These are phyloP conservation scores for Chironomus tepperi DNA, from an alignment of 1,140 invertebrate genomes.

Conservation along the genomic window DNA sequence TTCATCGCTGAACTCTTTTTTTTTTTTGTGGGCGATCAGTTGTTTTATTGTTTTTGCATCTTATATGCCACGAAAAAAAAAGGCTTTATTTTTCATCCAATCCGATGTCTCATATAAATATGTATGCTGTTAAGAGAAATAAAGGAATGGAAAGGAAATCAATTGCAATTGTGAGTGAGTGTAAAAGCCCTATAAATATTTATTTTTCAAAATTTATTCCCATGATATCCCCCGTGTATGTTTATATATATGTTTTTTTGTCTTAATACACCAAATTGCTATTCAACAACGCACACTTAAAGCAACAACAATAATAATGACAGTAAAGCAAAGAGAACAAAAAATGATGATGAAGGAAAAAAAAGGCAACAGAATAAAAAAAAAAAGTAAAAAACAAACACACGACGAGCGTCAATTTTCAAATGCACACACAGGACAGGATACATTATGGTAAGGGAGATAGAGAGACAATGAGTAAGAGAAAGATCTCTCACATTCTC, in stretches of 20 bases:
- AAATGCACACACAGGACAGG: not conserved
- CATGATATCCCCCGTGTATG: not conserved
- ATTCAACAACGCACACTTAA: conserved; percentile 5
- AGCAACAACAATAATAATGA: not conserved
- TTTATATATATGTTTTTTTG: too few relatives aligned
- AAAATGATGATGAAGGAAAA: too few relatives aligned
- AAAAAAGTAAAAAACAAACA: not conserved
- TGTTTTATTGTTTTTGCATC: not conserved
- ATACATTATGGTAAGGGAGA: not conserved
- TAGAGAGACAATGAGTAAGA: not conserved
- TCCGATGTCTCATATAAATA: not conserved
- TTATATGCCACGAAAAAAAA: not conserved
- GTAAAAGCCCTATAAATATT: conserved; percentile 2
- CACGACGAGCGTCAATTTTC: conserved; percentile 6
- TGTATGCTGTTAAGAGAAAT: not conserved
- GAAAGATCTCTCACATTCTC: not conserved
- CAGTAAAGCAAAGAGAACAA: too few relatives aligned
- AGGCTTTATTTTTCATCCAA: not conserved
- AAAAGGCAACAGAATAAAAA: too few relatives aligned
- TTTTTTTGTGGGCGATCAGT: conserved; percentile 6
- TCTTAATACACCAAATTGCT: not conserved
- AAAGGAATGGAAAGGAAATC: not conserved
- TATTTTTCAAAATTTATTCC: conserved; percentile 1
- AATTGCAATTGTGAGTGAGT: conserved; percentile 6
- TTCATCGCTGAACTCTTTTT: not conserved